Evolutionary conservation across 2,113 vertebrate genomes (phyloP), one percentile per base, ranked within the genome.

Genomic region (Fukomys damarensis): DNA sequence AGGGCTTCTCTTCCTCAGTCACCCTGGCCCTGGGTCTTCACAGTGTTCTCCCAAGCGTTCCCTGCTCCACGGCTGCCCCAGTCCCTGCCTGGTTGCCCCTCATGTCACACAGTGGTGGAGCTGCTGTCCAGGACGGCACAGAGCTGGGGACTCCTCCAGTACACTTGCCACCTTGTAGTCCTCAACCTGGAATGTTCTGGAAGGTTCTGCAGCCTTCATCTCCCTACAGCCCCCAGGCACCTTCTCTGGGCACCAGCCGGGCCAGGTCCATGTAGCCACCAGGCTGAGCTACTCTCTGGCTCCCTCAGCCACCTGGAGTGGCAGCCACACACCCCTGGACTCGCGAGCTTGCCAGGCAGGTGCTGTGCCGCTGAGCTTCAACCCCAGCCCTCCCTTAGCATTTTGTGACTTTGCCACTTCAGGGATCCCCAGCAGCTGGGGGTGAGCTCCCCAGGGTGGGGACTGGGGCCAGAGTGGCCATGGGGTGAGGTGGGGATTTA

Each of bases 121-220:
- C 30, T 43, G 6, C 28, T 35, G 41, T 38, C 84, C 32, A 8
- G 0, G 6, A 11, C 3, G 19, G 30, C 9, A 0, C 22, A 4
- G 49, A 32, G 61, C 49, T 0, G 0, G 19, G 6, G 8, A 35
- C 17, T 16, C 54, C 30, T 61, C 77, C 35, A 0, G 1, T 0
- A 0, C n/a, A 68, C 46, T 17, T 30, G 17, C 10, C 26, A 2
- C 56, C 54, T 17, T 4, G 11, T 32, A 2, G 35, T 28, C 13
- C 54, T 63, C 8, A 35, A 26, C 65, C 72, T 46, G 17, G 72
- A 76, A 49, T 41, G 72, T 79, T 32, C 63, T 17, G 8, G 88
- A 61, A 84, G 7, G 38, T 30, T 46, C 86, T 91, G 56, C 7
- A 17, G 11, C 49, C 13, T 0, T 38, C 38, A 30, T 49, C 6